Evolutionary conservation across 2,888 invertebrate genomes (phyloP).

Genomic region (Cheilosia vulpina): DNA sequence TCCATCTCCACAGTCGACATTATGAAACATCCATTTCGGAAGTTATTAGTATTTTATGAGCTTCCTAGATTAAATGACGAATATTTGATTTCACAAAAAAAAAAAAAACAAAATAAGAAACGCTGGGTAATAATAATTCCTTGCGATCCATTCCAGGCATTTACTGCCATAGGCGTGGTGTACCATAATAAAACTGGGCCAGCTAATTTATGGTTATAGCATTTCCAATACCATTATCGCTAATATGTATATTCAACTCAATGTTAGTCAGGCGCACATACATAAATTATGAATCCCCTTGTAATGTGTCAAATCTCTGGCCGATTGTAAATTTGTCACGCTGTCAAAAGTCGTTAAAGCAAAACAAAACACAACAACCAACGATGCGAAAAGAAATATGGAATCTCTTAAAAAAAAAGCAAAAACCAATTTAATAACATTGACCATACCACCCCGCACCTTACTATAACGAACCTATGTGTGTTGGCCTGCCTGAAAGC

Average conservation of each 20-base stretch:
- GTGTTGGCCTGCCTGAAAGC: constrained; percentile 6
- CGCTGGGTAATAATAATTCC: not conserved
- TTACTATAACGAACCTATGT: not conserved
- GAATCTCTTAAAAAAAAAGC: not conserved
- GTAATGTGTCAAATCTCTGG: constrained; percentile 34
- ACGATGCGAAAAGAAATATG: not conserved
- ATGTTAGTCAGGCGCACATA: constrained; percentile 16
- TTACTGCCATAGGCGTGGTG: not conserved
- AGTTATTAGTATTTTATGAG: constrained; percentile 31
- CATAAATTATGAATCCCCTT: constrained; percentile 3
- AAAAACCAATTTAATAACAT: not conserved
- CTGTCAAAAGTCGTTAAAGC: constrained; percentile 53
- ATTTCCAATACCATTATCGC: constrained; percentile 52
- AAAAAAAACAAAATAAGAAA: not conserved
- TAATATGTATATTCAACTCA: constrained; percentile 37
- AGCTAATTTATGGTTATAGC: constrained; percentile 65
- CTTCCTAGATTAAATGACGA: not conserved
- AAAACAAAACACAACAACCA: not conserved
- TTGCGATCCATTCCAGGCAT: not conserved
- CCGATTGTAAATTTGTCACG: constrained; percentile 60
- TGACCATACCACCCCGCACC: no score
- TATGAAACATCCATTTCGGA: not conserved
- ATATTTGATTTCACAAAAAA: not conserved
- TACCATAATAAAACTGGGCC: constrained; percentile 34
- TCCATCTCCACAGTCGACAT: not conserved